Evolutionary conservation across 1,140 invertebrate genomes (phyloP).

Genomic region (Lordiphosa mommai): DNA sequence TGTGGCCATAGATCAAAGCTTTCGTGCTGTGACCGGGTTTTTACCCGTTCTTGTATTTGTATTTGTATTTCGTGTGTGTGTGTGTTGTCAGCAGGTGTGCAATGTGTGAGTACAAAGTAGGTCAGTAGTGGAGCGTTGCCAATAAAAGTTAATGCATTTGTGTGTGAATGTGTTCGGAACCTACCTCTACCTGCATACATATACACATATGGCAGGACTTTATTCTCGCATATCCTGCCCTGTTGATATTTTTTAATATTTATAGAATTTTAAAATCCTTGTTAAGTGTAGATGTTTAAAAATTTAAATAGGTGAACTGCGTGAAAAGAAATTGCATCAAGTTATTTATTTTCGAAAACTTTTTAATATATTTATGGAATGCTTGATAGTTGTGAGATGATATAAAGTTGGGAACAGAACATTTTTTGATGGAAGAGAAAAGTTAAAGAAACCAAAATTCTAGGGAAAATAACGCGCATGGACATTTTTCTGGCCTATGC

Average conservation of each 20-base stretch:
- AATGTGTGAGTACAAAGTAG: slow-evolving; percentile 47
- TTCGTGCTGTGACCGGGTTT: slow-evolving; percentile 47
- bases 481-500: no score
- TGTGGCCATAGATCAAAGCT: slow-evolving; percentile 65
- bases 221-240: slow-evolving; percentile 30
- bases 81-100: slow-evolving; percentile 59
- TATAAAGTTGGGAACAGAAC: no score
- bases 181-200: background rate
- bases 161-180: slow-evolving; percentile 23
- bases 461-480: no score
- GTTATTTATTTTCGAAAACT: background rate
- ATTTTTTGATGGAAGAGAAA: no score
- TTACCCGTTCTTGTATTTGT: slow-evolving; percentile 10
- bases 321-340: slow-evolving; percentile 20
- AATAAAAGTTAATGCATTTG: slow-evolving; percentile 71
- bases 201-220: slow-evolving; percentile 15
- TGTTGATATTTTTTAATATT: slow-evolving; percentile 78
- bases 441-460: no score
- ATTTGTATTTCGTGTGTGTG: slow-evolving; percentile 23
- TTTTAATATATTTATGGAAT: no score
- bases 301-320: slow-evolving; percentile 39
- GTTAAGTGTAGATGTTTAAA: slow-evolving; percentile 60
- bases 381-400: no score
- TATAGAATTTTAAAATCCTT: slow-evolving; percentile 70
- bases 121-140: slow-evolving; percentile 66